phyloP scores from a whole-genome alignment of 2,113 vertebrate species.

The Rostratula benghalensis region DNA sequence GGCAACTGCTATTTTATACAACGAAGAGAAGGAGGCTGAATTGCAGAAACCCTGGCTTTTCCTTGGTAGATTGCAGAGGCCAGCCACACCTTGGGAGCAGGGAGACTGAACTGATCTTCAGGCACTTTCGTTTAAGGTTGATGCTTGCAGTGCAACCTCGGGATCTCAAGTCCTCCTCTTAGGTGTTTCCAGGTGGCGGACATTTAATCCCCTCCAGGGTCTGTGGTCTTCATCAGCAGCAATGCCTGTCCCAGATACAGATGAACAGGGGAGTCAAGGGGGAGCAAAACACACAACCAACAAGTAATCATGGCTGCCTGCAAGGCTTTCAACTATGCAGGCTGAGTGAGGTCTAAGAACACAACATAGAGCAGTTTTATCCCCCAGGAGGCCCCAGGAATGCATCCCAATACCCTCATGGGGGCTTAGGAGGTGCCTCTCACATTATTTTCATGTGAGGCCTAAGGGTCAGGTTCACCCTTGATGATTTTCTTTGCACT shows the following conservation, averaged over 20 bases:
- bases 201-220: constrained; percentile 48
- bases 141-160: constrained; percentile 48
- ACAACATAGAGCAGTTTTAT: neutral
- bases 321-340: neutral
- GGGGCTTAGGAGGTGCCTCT: neutral
- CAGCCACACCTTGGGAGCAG: constrained; percentile 60
- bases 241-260: constrained; percentile 44
- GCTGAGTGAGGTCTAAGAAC: neutral
- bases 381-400: accelerated
- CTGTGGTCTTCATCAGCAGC: constrained; percentile 56
- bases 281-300: neutral
- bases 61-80: constrained; percentile 64
- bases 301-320: neutral
- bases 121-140: constrained; percentile 52
- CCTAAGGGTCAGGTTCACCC: neutral
- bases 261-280: neutral
- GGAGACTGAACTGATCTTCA: constrained; percentile 43
- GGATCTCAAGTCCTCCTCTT: constrained; percentile 59
- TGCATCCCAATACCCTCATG: neutral
- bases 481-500: neutral
- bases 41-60: constrained; percentile 54
- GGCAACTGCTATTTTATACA: constrained; percentile 66
- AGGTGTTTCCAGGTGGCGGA: constrained; percentile 54
- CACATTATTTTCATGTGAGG: accelerated
- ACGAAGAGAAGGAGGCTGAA: constrained; percentile 43